phyloP scores from a whole-genome alignment of 2,113 vertebrate genomes.

The Datnioides undecimradiatus region DNA sequence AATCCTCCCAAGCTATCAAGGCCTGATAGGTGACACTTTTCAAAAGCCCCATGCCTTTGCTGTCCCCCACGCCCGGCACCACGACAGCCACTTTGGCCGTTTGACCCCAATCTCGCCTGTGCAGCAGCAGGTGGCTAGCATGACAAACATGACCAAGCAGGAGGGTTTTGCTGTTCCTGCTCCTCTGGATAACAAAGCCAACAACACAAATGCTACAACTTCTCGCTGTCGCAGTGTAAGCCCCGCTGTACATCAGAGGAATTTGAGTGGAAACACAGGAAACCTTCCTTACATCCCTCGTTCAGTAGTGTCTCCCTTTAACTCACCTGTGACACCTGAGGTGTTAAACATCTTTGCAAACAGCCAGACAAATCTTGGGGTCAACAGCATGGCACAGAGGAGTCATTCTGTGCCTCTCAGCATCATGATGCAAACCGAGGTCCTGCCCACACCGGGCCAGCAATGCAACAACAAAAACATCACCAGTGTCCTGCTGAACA shows the following conservation, averaged over 20 bases:
- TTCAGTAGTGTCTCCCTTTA: conserved; percentile 90
- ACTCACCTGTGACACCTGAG: conserved; percentile 90
- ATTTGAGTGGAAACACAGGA: conserved; percentile 88
- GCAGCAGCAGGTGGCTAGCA: conserved; percentile 89
- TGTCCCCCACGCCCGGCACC: conserved; percentile 91
- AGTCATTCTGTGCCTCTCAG: conserved; percentile 97
- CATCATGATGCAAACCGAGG: conserved; percentile 98
- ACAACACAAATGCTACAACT: conserved; percentile 78
- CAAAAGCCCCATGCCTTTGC: conserved; percentile 98
- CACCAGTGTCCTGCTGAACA: conserved; percentile 92
- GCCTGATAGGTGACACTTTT: conserved; percentile 96
- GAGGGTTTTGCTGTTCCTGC: conserved; percentile 98
- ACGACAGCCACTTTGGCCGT: conserved; percentile 91
- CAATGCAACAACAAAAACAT: conserved; percentile 91
- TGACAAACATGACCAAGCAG: conserved; percentile 88
- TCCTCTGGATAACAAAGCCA: conserved; percentile 93
- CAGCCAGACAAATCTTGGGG: conserved; percentile 85
- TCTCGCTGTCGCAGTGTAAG: conserved; percentile 97
- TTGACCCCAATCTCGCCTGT: conserved; percentile 96
- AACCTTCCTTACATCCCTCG: conserved; percentile 85
- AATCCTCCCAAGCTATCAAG: conserved; percentile 94
- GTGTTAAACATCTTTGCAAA: conserved; percentile 90
- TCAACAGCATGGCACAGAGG: conserved; percentile 93
- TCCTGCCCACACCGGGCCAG: conserved; percentile 86
- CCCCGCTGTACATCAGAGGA: conserved; percentile 95